Percentiles rank a stretch among this genome's conserved stretches.
Evolutionary conservation across 2,113 vertebrate species (phyloP).

Genomic region (Hippocampus barbouri): DNA sequence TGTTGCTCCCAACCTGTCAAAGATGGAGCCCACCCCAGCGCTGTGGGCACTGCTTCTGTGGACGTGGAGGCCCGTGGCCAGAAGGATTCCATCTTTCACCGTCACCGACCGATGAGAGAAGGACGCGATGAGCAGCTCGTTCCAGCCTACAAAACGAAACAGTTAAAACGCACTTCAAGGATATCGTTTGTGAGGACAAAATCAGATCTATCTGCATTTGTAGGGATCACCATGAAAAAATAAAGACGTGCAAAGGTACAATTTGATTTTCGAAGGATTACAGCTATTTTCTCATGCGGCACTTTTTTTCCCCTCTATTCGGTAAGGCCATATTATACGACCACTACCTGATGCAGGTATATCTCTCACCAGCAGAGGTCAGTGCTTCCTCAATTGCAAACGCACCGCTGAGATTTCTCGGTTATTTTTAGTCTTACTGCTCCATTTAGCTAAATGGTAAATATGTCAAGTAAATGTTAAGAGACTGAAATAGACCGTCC

Average conservation of each 20-base stretch:
- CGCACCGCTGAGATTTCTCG: constrained; percentile 19
- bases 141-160: constrained; percentile 79
- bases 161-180: not conserved
- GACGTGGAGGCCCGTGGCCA: constrained; percentile 90
- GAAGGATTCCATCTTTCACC: constrained; percentile 90
- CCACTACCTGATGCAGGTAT: not conserved
- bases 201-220: not conserved
- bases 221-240: not conserved
- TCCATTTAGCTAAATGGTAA: constrained; percentile 43
- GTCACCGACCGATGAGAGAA: constrained; percentile 95
- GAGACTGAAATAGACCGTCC: constrained; percentile 32
- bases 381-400: constrained; percentile 22
- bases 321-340: not conserved
- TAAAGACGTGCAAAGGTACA: not conserved
- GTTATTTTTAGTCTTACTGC: constrained; percentile 52
- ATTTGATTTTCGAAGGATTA: not conserved
- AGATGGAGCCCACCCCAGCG: constrained; percentile 93
- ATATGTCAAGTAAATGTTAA: constrained; percentile 26
- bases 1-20: constrained; percentile 79
- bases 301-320: not conserved
- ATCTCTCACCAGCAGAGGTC: constrained; percentile 52
- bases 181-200: not conserved
- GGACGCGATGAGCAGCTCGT: constrained; percentile 91
- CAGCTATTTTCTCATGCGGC: not conserved
- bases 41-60: constrained; percentile 94